Evolutionary conservation across 2,888 invertebrate species (phyloP).

Genomic region (Trichopoda pennipes): DNA sequence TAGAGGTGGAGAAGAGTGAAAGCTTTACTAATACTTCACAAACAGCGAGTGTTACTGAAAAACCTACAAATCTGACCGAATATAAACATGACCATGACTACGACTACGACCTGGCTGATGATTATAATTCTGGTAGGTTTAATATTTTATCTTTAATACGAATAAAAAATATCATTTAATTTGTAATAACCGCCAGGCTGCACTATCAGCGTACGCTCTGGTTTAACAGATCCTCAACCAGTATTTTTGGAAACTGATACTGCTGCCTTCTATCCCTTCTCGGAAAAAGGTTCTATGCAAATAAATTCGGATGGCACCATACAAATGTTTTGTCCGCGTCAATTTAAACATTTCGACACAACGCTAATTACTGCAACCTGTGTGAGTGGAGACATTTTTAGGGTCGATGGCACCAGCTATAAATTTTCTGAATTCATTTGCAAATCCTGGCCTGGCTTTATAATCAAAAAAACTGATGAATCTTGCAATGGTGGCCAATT

Average conservation of each 20-base stretch:
- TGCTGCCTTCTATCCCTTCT: conserved; percentile 74
- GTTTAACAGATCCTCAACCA: conserved; percentile 83
- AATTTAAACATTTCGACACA: conserved; percentile 72
- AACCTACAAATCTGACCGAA: conserved; percentile 26
- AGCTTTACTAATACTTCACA: conserved; percentile 42
- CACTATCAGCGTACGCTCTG: conserved; percentile 73
- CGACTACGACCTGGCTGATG: conserved; percentile 56
- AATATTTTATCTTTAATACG: neutral
- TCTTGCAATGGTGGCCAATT: conserved; percentile 76
- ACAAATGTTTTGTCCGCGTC: conserved; percentile 77
- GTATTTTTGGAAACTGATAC: conserved; percentile 81
- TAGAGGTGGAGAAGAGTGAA: conserved; percentile 69
- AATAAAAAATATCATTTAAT: neutral
- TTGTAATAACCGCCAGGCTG: conserved; percentile 69
- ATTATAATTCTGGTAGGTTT: conserved; percentile 72
- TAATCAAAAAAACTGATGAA: conserved; percentile 73
- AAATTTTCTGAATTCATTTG: conserved; percentile 79
- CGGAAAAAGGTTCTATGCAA: conserved; percentile 73
- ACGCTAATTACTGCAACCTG: conserved; percentile 76
- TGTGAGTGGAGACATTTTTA: conserved; percentile 75
- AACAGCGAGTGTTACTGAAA: neutral
- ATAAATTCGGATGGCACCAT: conserved; percentile 73
- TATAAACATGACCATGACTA: no score
- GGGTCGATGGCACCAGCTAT: conserved; percentile 72
- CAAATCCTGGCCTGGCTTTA: conserved; percentile 75